These are phyloP conservation scores for Ferrisia virgata DNA, from an alignment of 2,888 invertebrate species.

Conservation along the genomic window DNA sequence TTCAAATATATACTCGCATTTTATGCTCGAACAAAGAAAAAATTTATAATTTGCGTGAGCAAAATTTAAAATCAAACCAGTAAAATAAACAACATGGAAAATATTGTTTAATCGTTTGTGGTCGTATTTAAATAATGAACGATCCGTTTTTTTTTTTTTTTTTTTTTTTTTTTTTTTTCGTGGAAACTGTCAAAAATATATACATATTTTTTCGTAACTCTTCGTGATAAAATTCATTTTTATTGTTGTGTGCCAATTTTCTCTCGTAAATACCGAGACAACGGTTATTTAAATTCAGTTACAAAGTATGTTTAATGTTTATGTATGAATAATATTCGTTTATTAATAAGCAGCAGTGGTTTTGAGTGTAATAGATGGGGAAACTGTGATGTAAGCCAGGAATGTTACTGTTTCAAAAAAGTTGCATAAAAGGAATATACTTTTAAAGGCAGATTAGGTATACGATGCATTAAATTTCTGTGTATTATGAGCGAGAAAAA, in stretches of 20 bases:
- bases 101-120: slow-evolving; percentile 15
- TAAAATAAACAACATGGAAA: neutral
- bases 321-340: neutral
- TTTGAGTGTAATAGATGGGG: neutral
- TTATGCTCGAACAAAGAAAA: neutral
- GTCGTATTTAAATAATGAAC: neutral
- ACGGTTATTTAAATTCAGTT: neutral
- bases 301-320: too few relatives aligned
- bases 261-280: neutral
- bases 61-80: neutral
- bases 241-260: neutral
- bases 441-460: neutral
- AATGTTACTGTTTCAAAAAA: neutral
- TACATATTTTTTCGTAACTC: neutral
- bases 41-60: neutral
- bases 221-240: neutral
- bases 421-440: neutral
- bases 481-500: neutral
- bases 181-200: neutral
- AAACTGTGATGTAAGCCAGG: neutral
- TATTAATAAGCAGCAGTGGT: neutral
- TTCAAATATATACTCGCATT: neutral
- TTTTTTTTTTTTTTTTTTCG: too few relatives aligned
- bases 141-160: neutral
- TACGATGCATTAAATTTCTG: neutral